Percentiles rank a stretch among this genome's conserved stretches.
phyloP scores from a whole-genome alignment of 2,888 invertebrate species.

The Antheraea assamensis region DNA sequence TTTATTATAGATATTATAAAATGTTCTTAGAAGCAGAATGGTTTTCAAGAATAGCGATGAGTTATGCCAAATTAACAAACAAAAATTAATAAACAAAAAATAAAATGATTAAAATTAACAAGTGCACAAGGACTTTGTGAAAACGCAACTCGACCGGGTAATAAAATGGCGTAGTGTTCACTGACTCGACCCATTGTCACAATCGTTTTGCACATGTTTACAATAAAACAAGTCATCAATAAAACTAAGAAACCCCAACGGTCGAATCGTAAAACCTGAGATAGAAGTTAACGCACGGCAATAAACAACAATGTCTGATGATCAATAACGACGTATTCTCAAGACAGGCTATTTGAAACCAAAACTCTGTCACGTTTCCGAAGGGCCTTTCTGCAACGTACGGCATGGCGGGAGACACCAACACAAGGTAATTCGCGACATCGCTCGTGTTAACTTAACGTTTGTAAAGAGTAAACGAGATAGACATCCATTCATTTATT shows the following conservation, averaged over 20 bases:
- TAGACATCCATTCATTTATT: background rate
- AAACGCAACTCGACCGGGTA: background rate
- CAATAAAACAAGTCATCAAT: background rate
- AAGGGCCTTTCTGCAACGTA: background rate
- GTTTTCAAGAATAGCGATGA: background rate
- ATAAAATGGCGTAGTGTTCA: constrained; percentile 36
- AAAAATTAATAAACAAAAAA: no score
- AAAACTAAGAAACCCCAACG: constrained; percentile 9
- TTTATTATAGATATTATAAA: no score
- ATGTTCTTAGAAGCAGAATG: no score
- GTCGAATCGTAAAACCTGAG: background rate
- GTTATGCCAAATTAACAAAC: background rate
- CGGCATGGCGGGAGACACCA: background rate
- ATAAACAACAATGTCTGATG: constrained; percentile 4
- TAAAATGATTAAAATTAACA: no score
- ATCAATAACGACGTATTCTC: background rate
- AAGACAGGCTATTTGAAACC: background rate
- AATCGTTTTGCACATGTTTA: constrained; percentile 1
- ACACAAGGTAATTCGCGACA: background rate
- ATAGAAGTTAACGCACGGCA: background rate
- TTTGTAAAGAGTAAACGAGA: background rate
- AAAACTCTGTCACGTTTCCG: background rate
- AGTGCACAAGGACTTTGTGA: no score
- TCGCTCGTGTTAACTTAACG: background rate
- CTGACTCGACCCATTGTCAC: constrained; percentile 37